Evolutionary conservation across 53 echinoderm and acorn worm species (phyloP), one percentile per base, ranked within the genome.

Genomic region (Temnopleurus reevesii): DNA sequence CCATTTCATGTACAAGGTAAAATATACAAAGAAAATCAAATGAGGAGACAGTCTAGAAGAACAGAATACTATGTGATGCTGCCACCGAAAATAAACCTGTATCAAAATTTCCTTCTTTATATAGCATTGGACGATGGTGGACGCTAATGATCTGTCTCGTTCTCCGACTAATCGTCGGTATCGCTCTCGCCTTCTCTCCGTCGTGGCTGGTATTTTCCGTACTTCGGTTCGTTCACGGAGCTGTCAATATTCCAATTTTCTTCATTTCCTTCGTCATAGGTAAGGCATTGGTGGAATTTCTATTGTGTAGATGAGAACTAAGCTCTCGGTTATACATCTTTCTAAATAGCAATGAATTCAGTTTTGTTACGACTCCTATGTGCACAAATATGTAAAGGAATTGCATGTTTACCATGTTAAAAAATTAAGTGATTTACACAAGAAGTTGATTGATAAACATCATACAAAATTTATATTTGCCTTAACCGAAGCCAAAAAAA

Each of bases 261-360:
- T 45, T 92, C 8, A 77, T 92, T 19, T 29, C 79, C 9, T 92
- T 92, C 76, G 81, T 92, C 38, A 24, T 90, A 33, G 90, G 93
- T 92, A 54, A 90, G 91, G 18, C 41, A 60, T n/a, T 58, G n/a
- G n/a, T n/a, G n/a, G n/a, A 53, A 53, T 53, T 53, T 53, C 9
- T 53, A 53, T 9, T 53, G 53, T 17, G 9, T 53, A 53, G 9
- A 53, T 9, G 53, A 9, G 17, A 53, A 12, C 9, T 53, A 53
- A 12, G 9, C 53, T 53, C 9, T 53, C 8, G 28, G 23, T 9
- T 63, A 23, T 27, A 18, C 24, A 5, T n/a, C n/a, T n/a, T n/a
- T n/a, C n/a, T n/a, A n/a, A n/a, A n/a, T n/a, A n/a, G n/a, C n/a
- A n/a, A n/a, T n/a, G n/a, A n/a, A n/a, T n/a, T n/a, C n/a, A n/a